Conservation (phyloP, 2,113 vertebrate species). For the Lipophrys pholis region DNA sequence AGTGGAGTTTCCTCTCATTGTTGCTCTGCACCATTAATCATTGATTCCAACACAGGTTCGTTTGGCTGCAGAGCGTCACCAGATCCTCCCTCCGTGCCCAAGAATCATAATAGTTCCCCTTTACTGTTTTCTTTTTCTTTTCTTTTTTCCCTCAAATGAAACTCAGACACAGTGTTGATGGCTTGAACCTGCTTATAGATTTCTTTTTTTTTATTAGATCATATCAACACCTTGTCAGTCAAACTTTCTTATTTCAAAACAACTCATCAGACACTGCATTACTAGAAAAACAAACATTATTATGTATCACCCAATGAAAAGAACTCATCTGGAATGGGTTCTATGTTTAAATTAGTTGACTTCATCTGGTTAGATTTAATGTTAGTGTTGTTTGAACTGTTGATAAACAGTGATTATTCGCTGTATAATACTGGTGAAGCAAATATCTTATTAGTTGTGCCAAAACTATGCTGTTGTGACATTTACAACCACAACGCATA, state of each 20-base stretch:
- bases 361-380: background rate
- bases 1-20: background rate
- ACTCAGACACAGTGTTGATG: conserved; percentile 26
- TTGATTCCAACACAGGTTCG: conserved; percentile 26
- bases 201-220: conserved; percentile 29
- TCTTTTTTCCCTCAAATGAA: conserved; percentile 2
- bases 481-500: background rate
- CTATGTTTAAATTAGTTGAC: background rate
- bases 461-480: background rate
- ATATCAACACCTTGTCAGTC: conserved; percentile 32
- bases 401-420: background rate
- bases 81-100: background rate
- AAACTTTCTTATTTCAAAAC: conserved; percentile 12
- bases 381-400: background rate
- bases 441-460: background rate
- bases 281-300: background rate
- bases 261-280: conserved; percentile 1
- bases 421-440: too few species aligned
- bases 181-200: conserved; percentile 28
- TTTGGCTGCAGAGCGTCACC: conserved; percentile 30
- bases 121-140: conserved; percentile 22
- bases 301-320: conserved; percentile 6
- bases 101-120: conserved; percentile 25
- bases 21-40: conserved; percentile 34
- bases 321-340: background rate